These are phyloP conservation scores for Euclidia mi DNA, from an alignment of 2,888 invertebrate species.

Conservation along the genomic window DNA sequence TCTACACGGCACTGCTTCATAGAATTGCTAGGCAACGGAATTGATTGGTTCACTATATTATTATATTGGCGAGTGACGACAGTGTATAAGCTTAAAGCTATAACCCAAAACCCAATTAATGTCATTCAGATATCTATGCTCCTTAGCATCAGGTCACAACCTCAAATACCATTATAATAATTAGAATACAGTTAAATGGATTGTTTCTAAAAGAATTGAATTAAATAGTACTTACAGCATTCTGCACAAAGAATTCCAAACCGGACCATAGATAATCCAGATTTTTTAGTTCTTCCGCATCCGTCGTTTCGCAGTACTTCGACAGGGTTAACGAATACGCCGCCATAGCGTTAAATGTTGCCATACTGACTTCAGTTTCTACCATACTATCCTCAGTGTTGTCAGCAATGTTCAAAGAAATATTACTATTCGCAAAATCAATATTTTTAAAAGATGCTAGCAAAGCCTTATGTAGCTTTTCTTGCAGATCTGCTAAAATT, in stretches of 20 bases:
- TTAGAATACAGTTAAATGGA: too few species aligned
- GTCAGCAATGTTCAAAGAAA: constrained; percentile 50
- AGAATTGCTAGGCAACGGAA: too few species aligned
- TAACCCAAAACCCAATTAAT: too few species aligned
- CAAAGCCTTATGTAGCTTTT: constrained; percentile 76
- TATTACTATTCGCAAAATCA: constrained; percentile 67
- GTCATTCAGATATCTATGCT: too few species aligned
- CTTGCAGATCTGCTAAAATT: constrained; percentile 81
- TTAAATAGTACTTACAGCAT: constrained; percentile 76
- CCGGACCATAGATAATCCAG: constrained; percentile 78
- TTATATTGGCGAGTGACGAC: too few species aligned
- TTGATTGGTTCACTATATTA: too few species aligned
- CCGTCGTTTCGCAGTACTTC: constrained; percentile 80
- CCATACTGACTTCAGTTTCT: constrained; percentile 67
- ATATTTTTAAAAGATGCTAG: constrained; percentile 78
- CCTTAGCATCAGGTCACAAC: too few species aligned
- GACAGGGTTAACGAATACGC: constrained; percentile 81
- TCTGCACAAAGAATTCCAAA: constrained; percentile 76
- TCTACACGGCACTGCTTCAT: too few species aligned
- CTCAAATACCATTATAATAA: too few species aligned
- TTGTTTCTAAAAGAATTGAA: too few species aligned
- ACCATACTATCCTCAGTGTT: constrained; percentile 71
- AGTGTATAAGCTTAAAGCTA: too few species aligned
- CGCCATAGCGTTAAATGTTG: constrained; percentile 81
- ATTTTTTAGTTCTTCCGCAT: constrained; percentile 74